phyloP scores from a whole-genome alignment of 2,113 vertebrate genomes.

The Tympanuchus pallidicinctus region DNA sequence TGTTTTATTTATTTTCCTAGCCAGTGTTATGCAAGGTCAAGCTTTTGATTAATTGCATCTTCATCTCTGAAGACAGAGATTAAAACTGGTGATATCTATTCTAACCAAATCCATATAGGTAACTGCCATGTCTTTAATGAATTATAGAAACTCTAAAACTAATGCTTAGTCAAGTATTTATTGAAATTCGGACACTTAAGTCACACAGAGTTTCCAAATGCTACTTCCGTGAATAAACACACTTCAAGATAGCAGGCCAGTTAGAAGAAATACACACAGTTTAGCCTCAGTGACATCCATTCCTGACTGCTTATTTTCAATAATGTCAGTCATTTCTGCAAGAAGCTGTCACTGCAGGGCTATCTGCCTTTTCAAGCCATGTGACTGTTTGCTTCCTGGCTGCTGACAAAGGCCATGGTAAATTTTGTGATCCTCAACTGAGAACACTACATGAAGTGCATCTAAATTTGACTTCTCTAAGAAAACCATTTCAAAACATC shows the following conservation, averaged over 20 bases:
- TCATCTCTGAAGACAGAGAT: neutral
- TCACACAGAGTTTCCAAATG: neutral
- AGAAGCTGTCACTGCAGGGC: neutral
- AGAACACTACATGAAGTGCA: neutral
- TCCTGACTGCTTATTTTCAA: neutral
- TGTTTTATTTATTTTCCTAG: constrained; percentile 7
- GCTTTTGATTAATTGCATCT: neutral
- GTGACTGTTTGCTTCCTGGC: neutral
- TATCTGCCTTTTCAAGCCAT: neutral
- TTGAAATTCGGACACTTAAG: neutral
- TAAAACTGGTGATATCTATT: neutral
- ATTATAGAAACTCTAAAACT: neutral
- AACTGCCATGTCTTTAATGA: neutral
- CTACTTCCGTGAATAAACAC: neutral
- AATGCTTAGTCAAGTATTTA: neutral
- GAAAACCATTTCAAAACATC: neutral
- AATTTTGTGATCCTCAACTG: neutral
- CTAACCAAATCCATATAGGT: neutral
- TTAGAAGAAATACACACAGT: neutral
- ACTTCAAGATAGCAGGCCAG: neutral
- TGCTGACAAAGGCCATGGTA: neutral
- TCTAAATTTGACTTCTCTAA: neutral
- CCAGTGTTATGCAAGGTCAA: neutral
- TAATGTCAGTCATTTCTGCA: neutral
- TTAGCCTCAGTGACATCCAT: neutral